Evolutionary conservation across 2,797 vertebrate genomes (phyloP), one percentile per base, ranked within the genome.

Genomic region (Oceanodroma leucorhoa): DNA sequence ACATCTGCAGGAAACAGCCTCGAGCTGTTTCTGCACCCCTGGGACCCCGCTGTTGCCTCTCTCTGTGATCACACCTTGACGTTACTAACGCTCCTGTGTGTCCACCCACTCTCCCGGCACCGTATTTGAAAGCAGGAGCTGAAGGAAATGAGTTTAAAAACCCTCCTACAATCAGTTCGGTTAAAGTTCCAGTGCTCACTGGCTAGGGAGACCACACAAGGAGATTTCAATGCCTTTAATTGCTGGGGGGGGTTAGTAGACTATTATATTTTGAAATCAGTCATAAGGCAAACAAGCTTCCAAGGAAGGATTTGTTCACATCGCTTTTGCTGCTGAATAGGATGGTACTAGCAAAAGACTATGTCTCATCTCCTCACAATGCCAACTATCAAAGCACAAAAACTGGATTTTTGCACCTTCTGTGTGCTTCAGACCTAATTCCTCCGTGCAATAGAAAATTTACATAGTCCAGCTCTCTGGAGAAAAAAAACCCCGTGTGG

Each of bases 1-100:
- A 94, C 79, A 83, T 71, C 91, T 94, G 79, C 76, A 90, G 90
- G 53, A 71, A 91, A 23, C 61, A 38, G 53, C 82, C 60, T 54
- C 0, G 0, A 38, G 60, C 60, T 40, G 51, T 40, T 58, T 24
- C 91, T 79, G 60, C 0, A 0, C 21, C 57, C 66, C 77, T 15
- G 29, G n/a, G 19, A 30, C 38, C 62, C 38, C 0, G 0, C 53
- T 14, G 19, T 20, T 55, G 69, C 58, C 82, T 48, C 36, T 11
- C 10, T 14, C 34, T 6, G 6, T 6, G 72, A 40, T 78, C 92
- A 50, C 71, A 71, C 84, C 89, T 67, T n/a, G 79, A 18, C 1
- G 18, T 4, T 8, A 18, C 41, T 30, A 43, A 30, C 7, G 4
- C 21, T 38, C 51, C 60, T 17, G 3, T 2, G 27, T 26, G 46